phyloP scores from a whole-genome alignment of 2,888 invertebrate genomes.

The Patella ulyssiponensis region DNA sequence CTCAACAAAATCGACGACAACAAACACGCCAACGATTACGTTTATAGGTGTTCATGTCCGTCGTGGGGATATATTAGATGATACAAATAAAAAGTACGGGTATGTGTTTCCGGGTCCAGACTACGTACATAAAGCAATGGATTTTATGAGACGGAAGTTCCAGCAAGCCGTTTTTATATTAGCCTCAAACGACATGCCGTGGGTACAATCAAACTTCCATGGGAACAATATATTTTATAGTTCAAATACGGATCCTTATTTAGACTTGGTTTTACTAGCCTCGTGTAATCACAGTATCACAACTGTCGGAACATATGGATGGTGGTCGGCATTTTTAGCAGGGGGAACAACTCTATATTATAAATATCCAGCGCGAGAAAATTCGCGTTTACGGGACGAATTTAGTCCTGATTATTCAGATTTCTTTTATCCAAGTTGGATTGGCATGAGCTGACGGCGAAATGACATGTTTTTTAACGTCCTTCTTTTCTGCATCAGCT shows the following conservation, averaged over 20 bases:
- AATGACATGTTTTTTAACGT: too few species aligned
- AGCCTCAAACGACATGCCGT: background rate
- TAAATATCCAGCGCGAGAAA: constrained; percentile 4
- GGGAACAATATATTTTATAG: background rate
- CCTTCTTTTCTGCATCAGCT: too few species aligned
- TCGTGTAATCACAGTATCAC: constrained; percentile 1
- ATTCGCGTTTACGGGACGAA: background rate
- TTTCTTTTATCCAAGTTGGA: background rate
- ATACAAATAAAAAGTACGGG: background rate
- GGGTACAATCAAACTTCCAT: background rate
- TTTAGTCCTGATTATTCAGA: background rate
- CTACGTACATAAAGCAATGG: background rate
- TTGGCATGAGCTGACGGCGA: background rate
- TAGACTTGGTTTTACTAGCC: background rate
- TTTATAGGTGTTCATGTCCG: background rate
- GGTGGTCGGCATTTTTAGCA: constrained; percentile 3
- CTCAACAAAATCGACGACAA: background rate
- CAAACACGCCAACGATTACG: background rate
- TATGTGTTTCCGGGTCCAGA: background rate
- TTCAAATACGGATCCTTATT: background rate
- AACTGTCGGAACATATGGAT: background rate
- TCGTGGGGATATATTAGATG: background rate
- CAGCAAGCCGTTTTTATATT: background rate
- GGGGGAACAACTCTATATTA: constrained; percentile 7
- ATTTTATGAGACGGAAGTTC: background rate